These are phyloP conservation scores for Spilogale gracilis DNA, from an alignment of 2,113 vertebrate species.

Conservation along the genomic window DNA sequence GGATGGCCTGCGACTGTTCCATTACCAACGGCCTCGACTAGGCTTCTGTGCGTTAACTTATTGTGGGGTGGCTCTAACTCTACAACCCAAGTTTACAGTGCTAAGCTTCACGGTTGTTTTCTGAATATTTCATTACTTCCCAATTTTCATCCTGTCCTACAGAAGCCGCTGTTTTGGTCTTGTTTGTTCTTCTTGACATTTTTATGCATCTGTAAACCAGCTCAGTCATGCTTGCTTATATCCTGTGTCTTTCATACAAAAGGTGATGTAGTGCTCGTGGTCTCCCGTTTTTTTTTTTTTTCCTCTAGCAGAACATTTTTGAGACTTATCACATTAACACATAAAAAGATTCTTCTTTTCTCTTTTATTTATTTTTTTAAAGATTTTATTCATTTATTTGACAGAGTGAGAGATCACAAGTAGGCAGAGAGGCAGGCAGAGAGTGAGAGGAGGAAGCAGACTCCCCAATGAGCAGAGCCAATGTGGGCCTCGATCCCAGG, in stretches of 20 bases:
- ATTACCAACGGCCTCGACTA: neutral
- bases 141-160: rapidly evolving
- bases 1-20: neutral
- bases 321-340: neutral
- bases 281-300: neutral
- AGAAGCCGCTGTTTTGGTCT: neutral
- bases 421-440: too few species aligned
- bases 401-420: too few species aligned
- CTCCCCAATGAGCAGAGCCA: too few species aligned
- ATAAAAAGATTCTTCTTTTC: neutral
- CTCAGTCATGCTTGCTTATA: too few species aligned
- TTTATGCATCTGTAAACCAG: rapidly evolving
- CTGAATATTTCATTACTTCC: neutral
- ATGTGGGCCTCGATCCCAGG: too few species aligned
- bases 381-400: too few species aligned
- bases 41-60: neutral
- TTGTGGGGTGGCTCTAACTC: neutral
- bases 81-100: neutral
- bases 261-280: neutral
- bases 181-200: neutral
- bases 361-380: neutral
- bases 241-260: neutral
- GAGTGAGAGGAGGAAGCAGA: too few species aligned
- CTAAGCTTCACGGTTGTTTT: neutral
- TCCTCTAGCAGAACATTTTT: neutral